phyloP scores from a whole-genome alignment of 2,113 vertebrate genomes.

The Hippocampus mohnikei region DNA sequence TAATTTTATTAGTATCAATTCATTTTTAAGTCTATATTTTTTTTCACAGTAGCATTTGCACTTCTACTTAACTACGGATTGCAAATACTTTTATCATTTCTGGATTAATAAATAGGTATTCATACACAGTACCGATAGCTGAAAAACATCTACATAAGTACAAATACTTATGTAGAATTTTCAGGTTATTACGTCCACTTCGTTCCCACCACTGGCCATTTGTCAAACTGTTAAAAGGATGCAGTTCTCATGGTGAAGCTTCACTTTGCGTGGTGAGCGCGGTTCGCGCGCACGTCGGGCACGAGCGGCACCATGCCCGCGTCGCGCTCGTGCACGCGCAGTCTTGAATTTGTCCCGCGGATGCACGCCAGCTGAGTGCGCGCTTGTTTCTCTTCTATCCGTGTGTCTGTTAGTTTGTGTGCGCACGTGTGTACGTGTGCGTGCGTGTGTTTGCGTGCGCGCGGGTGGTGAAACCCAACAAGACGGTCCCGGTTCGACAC shows the following conservation, averaged over 20 bases:
- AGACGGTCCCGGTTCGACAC: not conserved
- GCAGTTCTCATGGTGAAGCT: not conserved
- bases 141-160: not conserved
- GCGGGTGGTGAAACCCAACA: not conserved
- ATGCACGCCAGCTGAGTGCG: constrained; percentile 33
- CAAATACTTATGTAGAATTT: not conserved
- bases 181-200: not conserved
- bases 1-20: too few relatives aligned
- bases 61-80: too few relatives aligned
- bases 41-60: too few relatives aligned
- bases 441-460: too few relatives aligned
- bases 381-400: not conserved
- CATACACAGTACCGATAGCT: too few relatives aligned
- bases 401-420: not conserved
- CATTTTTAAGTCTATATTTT: too few relatives aligned
- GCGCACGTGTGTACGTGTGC: not conserved
- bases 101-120: too few relatives aligned
- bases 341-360: constrained; percentile 67
- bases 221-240: too few relatives aligned
- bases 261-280: not conserved
- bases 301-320: constrained; percentile 15
- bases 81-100: too few relatives aligned
- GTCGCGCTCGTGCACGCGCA: constrained; percentile 43
- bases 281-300: constrained; percentile 15
- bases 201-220: not conserved